phyloP scores from a whole-genome alignment of 1,140 invertebrate species.

The Pantala flavescens region DNA sequence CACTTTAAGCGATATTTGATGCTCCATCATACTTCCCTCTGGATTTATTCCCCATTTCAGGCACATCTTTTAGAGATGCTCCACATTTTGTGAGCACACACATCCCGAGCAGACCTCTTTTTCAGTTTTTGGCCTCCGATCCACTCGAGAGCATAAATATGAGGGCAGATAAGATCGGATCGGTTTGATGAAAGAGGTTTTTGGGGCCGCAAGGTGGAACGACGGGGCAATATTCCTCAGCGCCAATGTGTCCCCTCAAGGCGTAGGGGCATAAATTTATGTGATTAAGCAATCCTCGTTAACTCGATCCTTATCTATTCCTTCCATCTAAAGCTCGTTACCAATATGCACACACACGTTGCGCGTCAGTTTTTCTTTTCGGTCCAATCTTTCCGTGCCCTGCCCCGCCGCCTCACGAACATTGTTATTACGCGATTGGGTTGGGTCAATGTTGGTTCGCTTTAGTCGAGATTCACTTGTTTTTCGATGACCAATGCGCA shows the following conservation, averaged over 20 bases:
- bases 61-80: too few relatives aligned
- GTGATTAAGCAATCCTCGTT: slow-evolving; percentile 1
- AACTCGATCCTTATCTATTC: neutral
- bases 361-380: neutral
- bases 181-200: neutral
- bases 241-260: neutral
- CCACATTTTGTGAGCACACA: too few relatives aligned
- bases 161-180: neutral
- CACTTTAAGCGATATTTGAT: too few relatives aligned
- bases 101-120: too few relatives aligned
- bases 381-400: neutral
- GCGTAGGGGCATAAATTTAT: neutral
- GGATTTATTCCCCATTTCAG: too few relatives aligned
- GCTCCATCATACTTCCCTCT: too few relatives aligned
- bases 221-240: neutral
- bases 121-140: too few relatives aligned
- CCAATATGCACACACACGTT: neutral
- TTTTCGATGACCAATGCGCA: neutral
- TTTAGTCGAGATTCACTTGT: neutral
- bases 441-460: neutral
- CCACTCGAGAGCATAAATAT: neutral
- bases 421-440: neutral
- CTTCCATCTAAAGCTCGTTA: neutral
- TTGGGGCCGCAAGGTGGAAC: neutral
- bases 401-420: neutral